A percentile compares a stretch with the other conserved stretches of the same genome.
These are phyloP conservation scores for Brachyopa scutellaris DNA, from an alignment of 2,888 invertebrate species.

Conservation along the genomic window DNA sequence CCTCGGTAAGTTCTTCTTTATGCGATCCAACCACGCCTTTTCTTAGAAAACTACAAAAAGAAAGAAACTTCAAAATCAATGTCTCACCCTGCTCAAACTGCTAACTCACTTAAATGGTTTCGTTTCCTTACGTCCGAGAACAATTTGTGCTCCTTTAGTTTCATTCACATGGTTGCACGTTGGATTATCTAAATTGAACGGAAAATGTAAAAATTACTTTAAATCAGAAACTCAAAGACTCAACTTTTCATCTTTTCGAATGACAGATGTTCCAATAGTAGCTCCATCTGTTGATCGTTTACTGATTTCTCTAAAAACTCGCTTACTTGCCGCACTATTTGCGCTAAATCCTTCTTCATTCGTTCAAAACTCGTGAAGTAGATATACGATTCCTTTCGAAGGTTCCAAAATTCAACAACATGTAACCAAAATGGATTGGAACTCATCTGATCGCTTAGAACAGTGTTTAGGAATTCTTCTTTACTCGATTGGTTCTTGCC, in stretches of 20 bases:
- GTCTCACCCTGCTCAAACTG: no score
- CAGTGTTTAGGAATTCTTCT: conserved; percentile 78
- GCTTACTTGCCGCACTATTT: conserved; percentile 64
- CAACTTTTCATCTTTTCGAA: conserved; percentile 69
- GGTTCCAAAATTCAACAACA: conserved; percentile 76
- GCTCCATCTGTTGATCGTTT: conserved; percentile 23
- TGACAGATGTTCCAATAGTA: conserved; percentile 61
- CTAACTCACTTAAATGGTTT: no score
- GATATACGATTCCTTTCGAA: conserved; percentile 74
- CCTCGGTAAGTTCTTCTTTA: conserved; percentile 6
- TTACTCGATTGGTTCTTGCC: conserved; percentile 84
- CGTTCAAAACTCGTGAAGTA: conserved; percentile 76
- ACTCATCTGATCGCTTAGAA: conserved; percentile 50
- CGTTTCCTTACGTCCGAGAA: no score
- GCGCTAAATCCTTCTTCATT: conserved; percentile 74
- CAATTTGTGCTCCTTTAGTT: no score
- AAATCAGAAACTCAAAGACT: no score
- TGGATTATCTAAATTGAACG: conserved; percentile 29
- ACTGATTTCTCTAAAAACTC: conserved; percentile 62
- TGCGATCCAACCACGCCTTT: conserved; percentile 21
- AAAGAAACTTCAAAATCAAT: no score
- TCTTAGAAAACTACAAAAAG: conserved; percentile 36
- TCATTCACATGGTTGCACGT: conserved; percentile 14
- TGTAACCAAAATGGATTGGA: conserved; percentile 73
- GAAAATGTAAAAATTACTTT: no score